These are phyloP conservation scores for Poicephalus meyeri DNA, from an alignment of 2,113 vertebrate species.

Conservation along the genomic window DNA sequence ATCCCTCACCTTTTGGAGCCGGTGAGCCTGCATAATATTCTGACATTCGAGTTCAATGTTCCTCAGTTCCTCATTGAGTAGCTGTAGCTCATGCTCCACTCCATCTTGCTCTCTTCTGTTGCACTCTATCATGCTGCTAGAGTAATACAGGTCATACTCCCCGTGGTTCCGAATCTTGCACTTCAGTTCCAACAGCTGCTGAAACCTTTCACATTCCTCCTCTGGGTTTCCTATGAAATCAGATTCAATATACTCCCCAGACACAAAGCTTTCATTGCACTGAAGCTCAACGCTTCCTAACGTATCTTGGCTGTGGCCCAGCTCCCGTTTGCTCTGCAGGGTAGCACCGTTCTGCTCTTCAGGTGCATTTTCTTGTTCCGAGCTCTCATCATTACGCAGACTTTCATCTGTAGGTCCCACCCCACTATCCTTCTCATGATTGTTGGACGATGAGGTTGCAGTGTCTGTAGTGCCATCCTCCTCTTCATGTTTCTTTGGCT, in stretches of 20 bases:
- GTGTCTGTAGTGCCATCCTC: constrained; percentile 88
- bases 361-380: constrained; percentile 82
- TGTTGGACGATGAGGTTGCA: constrained; percentile 89
- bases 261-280: constrained; percentile 73
- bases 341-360: constrained; percentile 80
- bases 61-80: constrained; percentile 94
- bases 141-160: constrained; percentile 93
- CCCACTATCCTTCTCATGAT: constrained; percentile 84
- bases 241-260: constrained; percentile 74
- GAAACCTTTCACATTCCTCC: constrained; percentile 87
- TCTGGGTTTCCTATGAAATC: constrained; percentile 74
- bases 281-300: constrained; percentile 70
- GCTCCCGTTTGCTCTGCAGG: constrained; percentile 74
- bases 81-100: constrained; percentile 89
- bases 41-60: constrained; percentile 96
- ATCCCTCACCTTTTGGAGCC: constrained; percentile 81
- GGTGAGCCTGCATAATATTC: constrained; percentile 95
- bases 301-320: constrained; percentile 68
- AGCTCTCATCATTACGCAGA: constrained; percentile 81
- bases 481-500: constrained; percentile 86
- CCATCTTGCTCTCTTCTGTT: constrained; percentile 84
- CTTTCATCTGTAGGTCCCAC: constrained; percentile 82
- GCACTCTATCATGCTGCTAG: constrained; percentile 88
- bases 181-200: constrained; percentile 93
- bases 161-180: constrained; percentile 92